Percentiles rank a stretch among this genome's conserved stretches.
phyloP scores from a whole-genome alignment of 2,797 vertebrate species.

The Anisognathus igniventris region DNA sequence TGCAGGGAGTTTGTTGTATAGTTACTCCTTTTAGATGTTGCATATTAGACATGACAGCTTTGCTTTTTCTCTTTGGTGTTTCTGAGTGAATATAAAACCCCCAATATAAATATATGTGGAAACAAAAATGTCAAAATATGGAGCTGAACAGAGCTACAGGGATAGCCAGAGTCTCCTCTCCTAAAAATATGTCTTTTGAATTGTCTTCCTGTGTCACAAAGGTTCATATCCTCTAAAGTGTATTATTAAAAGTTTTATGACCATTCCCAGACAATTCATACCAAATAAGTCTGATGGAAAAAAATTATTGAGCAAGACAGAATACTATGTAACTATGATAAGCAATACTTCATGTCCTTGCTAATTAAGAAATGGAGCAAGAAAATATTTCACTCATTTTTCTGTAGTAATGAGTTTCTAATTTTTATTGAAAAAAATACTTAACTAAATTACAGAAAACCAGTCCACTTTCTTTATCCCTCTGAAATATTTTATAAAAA shows the following conservation, averaged over 20 bases:
- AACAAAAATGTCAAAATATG: neutral
- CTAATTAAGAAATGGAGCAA: neutral
- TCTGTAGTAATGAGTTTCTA: neutral
- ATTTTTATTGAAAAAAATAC: neutral
- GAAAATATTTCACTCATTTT: neutral
- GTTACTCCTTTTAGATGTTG: neutral
- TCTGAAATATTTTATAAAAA: neutral
- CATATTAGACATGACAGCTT: neutral
- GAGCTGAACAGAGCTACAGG: neutral
- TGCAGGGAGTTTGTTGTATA: neutral
- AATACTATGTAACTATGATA: neutral
- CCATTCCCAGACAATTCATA: neutral
- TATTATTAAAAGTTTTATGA: neutral
- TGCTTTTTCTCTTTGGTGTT: neutral
- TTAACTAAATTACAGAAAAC: neutral
- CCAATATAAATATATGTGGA: neutral
- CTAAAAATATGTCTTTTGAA: neutral
- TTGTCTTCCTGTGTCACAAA: neutral
- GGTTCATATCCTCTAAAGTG: neutral
- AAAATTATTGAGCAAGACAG: neutral
- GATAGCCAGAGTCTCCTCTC: neutral
- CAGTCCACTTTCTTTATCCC: neutral
- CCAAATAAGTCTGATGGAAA: neutral
- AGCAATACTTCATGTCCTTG: neutral
- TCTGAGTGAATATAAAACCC: neutral